These are phyloP conservation scores for Australoheros facetus DNA, from an alignment of 2,797 vertebrate genomes.

Conservation along the genomic window DNA sequence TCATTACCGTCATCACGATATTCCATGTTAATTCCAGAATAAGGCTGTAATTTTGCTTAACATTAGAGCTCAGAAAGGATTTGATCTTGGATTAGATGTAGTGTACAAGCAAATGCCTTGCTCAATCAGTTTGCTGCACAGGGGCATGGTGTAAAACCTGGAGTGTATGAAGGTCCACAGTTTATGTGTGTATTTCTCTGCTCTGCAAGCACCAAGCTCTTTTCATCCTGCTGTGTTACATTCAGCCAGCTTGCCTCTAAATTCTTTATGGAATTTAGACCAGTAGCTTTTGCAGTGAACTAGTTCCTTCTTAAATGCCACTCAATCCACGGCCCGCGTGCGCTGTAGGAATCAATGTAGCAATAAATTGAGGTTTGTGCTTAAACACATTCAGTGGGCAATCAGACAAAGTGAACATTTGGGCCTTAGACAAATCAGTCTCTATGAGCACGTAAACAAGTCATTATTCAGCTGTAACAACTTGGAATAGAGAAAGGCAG, in stretches of 20 bases:
- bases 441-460: slow-evolving; percentile 24
- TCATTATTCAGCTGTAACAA: slow-evolving; percentile 27
- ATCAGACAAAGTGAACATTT: slow-evolving; percentile 30
- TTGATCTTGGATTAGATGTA: slow-evolving; percentile 43
- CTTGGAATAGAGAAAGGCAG: slow-evolving; percentile 22
- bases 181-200: background rate
- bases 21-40: slow-evolving; percentile 24
- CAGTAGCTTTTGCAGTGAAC: slow-evolving; percentile 20
- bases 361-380: slow-evolving; percentile 26
- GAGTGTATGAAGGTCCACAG: background rate
- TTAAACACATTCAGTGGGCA: slow-evolving; percentile 15
- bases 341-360: slow-evolving; percentile 13
- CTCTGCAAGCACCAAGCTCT: background rate
- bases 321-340: background rate
- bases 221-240: slow-evolving; percentile 7
- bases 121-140: slow-evolving; percentile 5
- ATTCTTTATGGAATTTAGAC: slow-evolving; percentile 55
- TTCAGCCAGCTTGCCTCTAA: slow-evolving; percentile 29
- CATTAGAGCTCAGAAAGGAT: slow-evolving; percentile 45
- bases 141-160: background rate
- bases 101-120: background rate
- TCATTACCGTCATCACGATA: background rate
- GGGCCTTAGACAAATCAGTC: slow-evolving; percentile 8
- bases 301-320: slow-evolving; percentile 9
- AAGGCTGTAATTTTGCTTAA: slow-evolving; percentile 35